These are phyloP conservation scores for Neopipo cinnamomea DNA, from an alignment of 2,113 vertebrate genomes.

Conservation along the genomic window DNA sequence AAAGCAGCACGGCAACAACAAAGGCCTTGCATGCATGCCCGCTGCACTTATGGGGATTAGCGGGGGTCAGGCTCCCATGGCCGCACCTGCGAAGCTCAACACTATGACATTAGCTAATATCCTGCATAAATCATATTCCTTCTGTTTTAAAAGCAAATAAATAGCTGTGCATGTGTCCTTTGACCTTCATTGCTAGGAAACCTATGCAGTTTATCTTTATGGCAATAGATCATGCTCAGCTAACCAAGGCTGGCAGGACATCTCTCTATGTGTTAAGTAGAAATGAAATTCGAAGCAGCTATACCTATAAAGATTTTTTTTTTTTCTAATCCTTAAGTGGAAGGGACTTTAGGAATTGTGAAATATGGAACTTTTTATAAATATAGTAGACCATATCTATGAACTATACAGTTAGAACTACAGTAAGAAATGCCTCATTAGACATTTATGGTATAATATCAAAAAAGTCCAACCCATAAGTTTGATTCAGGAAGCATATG, in stretches of 20 bases:
- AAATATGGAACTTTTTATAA: neutral
- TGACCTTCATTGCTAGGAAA: constrained; percentile 75
- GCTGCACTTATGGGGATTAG: constrained; percentile 73
- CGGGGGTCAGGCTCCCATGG: constrained; percentile 68
- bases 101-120: constrained; percentile 72
- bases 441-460: neutral
- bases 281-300: neutral
- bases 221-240: neutral
- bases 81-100: constrained; percentile 70
- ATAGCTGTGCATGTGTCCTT: constrained; percentile 67
- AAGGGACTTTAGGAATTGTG: neutral
- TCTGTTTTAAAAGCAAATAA: constrained; percentile 78
- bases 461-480: neutral
- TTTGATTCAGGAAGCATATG: neutral
- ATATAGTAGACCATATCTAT: neutral
- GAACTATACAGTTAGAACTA: neutral
- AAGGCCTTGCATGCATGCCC: constrained; percentile 53
- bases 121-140: constrained; percentile 77
- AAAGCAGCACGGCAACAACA: constrained; percentile 65
- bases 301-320: neutral
- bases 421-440: neutral
- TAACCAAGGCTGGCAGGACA: neutral
- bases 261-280: neutral
- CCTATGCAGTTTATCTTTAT: constrained; percentile 46
- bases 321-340: neutral